These are phyloP conservation scores for Atherinomorus stipes DNA, from an alignment of 2,113 vertebrate genomes.

Conservation along the genomic window DNA sequence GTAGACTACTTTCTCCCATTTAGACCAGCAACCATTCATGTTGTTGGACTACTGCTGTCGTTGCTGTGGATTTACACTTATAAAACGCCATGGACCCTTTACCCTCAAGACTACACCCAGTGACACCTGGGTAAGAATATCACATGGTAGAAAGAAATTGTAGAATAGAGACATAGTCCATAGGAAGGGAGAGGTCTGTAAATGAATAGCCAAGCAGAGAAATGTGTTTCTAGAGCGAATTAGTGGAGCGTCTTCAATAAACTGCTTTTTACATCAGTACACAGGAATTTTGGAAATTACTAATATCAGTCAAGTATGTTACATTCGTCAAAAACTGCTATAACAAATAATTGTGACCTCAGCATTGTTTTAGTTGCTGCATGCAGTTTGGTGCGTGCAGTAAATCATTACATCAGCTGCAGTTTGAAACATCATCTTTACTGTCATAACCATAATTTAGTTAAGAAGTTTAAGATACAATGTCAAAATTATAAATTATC, in stretches of 20 bases:
- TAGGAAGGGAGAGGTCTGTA: not conserved
- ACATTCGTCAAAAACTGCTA: not conserved
- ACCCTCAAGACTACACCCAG: constrained; percentile 85
- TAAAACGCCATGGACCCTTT: constrained; percentile 83
- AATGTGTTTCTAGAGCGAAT: not conserved
- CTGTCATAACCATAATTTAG: not conserved
- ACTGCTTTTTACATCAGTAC: not conserved
- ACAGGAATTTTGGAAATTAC: not conserved
- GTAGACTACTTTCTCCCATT: constrained; percentile 44
- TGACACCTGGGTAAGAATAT: constrained; percentile 87
- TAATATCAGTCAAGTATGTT: not conserved
- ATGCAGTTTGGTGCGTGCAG: not conserved
- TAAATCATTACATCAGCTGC: not conserved
- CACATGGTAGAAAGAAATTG: not conserved
- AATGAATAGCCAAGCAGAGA: not conserved
- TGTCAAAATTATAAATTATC: not conserved
- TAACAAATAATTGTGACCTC: not conserved
- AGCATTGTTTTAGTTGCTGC: not conserved
- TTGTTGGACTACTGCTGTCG: constrained; percentile 84
- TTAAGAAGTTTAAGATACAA: not conserved
- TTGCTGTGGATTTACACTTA: constrained; percentile 79
- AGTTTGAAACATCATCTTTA: fast-evolving
- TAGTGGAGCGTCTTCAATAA: not conserved
- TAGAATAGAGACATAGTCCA: not conserved
- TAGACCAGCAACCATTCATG: constrained; percentile 78